These are phyloP conservation scores for Enteromius viviparus DNA, from an alignment of 2,797 vertebrate genomes.

Conservation along the genomic window DNA sequence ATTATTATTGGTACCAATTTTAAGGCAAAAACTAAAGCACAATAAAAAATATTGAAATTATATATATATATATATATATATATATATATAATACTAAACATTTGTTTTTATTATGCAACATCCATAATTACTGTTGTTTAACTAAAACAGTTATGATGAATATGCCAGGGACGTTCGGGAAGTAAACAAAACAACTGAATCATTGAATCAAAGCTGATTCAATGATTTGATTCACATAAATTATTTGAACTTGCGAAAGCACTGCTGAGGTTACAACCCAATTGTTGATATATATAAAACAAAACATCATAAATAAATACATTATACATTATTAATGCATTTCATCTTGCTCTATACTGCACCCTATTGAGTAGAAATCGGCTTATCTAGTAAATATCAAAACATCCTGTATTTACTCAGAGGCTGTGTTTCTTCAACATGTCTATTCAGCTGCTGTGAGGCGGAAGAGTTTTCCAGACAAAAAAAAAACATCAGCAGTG, in stretches of 20 bases:
- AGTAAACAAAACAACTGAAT: not conserved
- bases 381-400: slow-evolving; percentile 1
- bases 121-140: not conserved
- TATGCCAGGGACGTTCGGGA: not conserved
- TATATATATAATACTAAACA: not conserved
- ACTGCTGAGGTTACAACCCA: not conserved
- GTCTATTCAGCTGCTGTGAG: slow-evolving; percentile 37
- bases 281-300: not conserved
- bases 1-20: not conserved
- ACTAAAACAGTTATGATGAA: not conserved
- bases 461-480: slow-evolving; percentile 23
- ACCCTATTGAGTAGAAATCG: not conserved
- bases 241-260: not conserved
- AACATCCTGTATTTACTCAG: slow-evolving; percentile 20
- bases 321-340: not conserved
- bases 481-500: not conserved
- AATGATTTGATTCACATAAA: not conserved
- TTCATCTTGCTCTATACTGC: not conserved
- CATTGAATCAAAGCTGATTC: not conserved
- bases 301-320: not conserved
- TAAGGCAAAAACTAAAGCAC: not conserved
- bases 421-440: not conserved
- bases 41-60: not conserved
- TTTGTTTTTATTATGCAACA: not conserved
- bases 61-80: too few relatives aligned